Evolutionary conservation across 2,797 vertebrate species (phyloP).

Genomic region (Ceryle rudis): DNA sequence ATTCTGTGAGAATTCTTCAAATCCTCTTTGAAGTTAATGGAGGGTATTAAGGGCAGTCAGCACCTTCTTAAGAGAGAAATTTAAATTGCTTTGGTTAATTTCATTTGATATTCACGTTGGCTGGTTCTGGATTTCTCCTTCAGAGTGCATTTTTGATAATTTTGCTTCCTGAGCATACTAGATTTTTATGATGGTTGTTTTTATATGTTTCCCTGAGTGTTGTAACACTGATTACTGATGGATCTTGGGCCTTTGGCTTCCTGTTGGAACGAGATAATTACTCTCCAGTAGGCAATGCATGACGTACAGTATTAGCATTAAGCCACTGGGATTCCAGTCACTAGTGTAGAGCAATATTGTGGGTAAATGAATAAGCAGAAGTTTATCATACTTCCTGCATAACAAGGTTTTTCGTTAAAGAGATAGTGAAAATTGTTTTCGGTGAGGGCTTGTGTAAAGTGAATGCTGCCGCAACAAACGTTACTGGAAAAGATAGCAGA

Average conservation of each 20-base stretch:
- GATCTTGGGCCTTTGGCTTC: slow-evolving; percentile 63
- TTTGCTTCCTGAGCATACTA: slow-evolving; percentile 21
- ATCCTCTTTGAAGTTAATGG: slow-evolving; percentile 62
- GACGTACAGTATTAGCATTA: slow-evolving; percentile 57
- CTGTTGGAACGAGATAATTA: slow-evolving; percentile 73
- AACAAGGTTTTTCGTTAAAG: slow-evolving; percentile 61
- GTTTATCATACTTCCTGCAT: slow-evolving; percentile 71
- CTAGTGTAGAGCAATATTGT: slow-evolving; percentile 66
- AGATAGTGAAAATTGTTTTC: not conserved
- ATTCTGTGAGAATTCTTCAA: slow-evolving; percentile 38
- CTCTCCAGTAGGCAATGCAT: slow-evolving; percentile 49
- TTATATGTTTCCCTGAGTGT: slow-evolving; percentile 31
- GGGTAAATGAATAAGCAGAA: slow-evolving; percentile 75
- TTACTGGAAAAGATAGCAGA: not conserved
- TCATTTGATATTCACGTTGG: not conserved
- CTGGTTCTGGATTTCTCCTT: not conserved
- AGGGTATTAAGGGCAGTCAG: slow-evolving; percentile 35
- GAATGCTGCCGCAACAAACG: fast-evolving
- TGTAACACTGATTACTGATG: slow-evolving; percentile 49
- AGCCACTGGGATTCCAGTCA: slow-evolving; percentile 67
- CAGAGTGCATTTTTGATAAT: slow-evolving; percentile 15
- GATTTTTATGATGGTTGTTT: slow-evolving; percentile 20
- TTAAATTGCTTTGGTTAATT: not conserved
- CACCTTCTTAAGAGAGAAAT: slow-evolving; percentile 36
- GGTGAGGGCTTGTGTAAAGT: not conserved